Base-by-base conservation (phyloP, 2,797 vertebrate species). In the Enoplosus armatus region DNA sequence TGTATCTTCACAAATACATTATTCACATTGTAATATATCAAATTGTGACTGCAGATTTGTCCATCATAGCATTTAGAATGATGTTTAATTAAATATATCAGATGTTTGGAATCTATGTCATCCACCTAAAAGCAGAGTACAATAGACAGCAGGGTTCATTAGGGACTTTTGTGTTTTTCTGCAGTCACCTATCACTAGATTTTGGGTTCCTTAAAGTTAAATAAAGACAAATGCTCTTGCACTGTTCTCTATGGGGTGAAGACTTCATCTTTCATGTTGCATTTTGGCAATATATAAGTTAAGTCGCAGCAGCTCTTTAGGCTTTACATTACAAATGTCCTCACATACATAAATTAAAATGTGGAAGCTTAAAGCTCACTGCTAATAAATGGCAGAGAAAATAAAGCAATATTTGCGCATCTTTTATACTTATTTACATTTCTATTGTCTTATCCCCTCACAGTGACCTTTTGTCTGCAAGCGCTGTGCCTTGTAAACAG, bases 371-470 rank as follows among this genome's bases (percentile, higher is more conserved):
- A 33, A 74, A n/a, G 7, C 29, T 20, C 11, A 7, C 24, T 10
- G 16, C 3, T 27, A 24, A 14, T 47, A 82, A 71, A 70, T 39
- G 29, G 54, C 8, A 27, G 47, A 65, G 41, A 51, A 64, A 76
- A 64, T 29, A 80, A 39, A 75, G 62, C 64, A 43, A 53, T 43
- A 10, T 51, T 33, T 66, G 14, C 29, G 8, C 50, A 29, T 54
- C 5, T 60, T 66, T 55, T 22, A 41, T 16, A 39, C 54, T 66
- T 72, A 33, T 74, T 77, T 31, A 31, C 31, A 37, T 65, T 72
- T 65, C 37, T 12, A 26, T 33, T 53, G 7, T 63, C 58, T 26
- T 45, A 53, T 33, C 31, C 18, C 24, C 11, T 69, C 22, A 1
- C 54, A 33, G 22, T 33, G 43, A 65, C 45, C 54, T 56, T 68